A percentile compares a stretch with the other conserved stretches of the same genome.
phyloP scores from a whole-genome alignment of 2,888 invertebrate species.

The Mythimna loreyi region DNA sequence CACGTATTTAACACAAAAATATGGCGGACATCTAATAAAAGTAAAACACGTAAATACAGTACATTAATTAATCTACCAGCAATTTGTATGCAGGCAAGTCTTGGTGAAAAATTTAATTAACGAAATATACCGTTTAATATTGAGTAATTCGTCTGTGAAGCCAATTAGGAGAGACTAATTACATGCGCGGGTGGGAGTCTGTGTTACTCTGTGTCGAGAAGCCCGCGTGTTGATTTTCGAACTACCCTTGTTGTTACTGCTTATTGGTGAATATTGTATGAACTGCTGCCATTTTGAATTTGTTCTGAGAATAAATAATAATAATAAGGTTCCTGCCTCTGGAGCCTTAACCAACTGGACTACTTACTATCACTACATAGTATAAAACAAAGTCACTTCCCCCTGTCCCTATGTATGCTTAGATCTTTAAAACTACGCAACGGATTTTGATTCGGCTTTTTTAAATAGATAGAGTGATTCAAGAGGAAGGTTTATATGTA shows the following conservation, averaged over 20 bases:
- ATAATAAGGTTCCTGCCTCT: too few species aligned
- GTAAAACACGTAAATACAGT: conserved; percentile 28
- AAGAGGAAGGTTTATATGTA: too few species aligned
- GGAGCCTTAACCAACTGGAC: too few species aligned
- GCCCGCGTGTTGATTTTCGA: conserved; percentile 37
- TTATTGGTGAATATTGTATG: conserved; percentile 22
- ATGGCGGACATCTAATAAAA: conserved; percentile 30
- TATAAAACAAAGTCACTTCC: too few species aligned
- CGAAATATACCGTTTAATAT: conserved; percentile 57
- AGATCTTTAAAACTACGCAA: too few species aligned
- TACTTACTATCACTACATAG: too few species aligned
- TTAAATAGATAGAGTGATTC: too few species aligned
- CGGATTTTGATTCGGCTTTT: too few species aligned
- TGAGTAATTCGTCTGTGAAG: conserved; percentile 65
- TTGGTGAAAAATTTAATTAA: conserved; percentile 53
- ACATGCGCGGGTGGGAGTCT: conserved; percentile 40
- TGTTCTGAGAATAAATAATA: neutral
- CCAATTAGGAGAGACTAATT: conserved; percentile 69
- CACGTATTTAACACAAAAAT: conserved; percentile 44
- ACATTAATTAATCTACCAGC: conserved; percentile 40
- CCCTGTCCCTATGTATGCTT: too few species aligned
- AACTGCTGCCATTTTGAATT: conserved; percentile 16
- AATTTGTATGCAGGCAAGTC: conserved; percentile 56
- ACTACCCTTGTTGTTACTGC: conserved; percentile 28
- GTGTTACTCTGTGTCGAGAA: conserved; percentile 26